Evolutionary conservation across 2,888 invertebrate species (phyloP), one percentile per base, ranked within the genome.

Genomic region (Agonopterix alstromeriana): DNA sequence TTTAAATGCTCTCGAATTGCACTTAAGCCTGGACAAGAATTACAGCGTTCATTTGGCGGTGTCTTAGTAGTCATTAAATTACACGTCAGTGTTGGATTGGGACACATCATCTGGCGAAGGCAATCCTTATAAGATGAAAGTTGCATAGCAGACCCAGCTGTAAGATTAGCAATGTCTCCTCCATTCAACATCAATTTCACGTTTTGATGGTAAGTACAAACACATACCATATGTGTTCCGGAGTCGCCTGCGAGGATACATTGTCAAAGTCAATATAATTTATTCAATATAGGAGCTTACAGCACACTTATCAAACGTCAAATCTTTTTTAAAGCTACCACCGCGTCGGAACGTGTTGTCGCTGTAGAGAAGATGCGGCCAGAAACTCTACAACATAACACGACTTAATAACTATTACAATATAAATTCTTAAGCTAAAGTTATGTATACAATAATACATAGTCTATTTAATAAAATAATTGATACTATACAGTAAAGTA

Each of bases 21-120:
- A 35, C 14, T 45, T 12, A 53, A 40, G 40, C 43, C 48, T 41
- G 60, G 54, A 45, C 56, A 57, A 42, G 36, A 48, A 10, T 3
- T 10, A 36, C 59, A 57, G 12, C 52, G n/a, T 43, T 55, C 55
- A 36, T 42, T 54, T 44, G 49, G 41, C 8, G 49, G 35, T 51
- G 56, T 46, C 27, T 52, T 57, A 35, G 49, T 38, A 43, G 55
- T 45, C 51, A 49, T 58, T 48, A 54, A 53, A 54, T 57, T 52
- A 51, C 52, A 57, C 11, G 1, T 48, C 40, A 7, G 48, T 40
- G 55, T 56, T 36, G 57, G 55, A 51, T 55, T 52, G 12, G 51
- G 12, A 50, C 57, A 59, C 55, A 55, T 60, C 55, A 55, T 56
- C 48, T 36, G 47, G 10, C 36, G 48, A 8, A 57, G 53, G 50